Evolutionary conservation across 2,797 vertebrate species (phyloP), one percentile per base, ranked within the genome.

Genomic region (Lophius americanus): DNA sequence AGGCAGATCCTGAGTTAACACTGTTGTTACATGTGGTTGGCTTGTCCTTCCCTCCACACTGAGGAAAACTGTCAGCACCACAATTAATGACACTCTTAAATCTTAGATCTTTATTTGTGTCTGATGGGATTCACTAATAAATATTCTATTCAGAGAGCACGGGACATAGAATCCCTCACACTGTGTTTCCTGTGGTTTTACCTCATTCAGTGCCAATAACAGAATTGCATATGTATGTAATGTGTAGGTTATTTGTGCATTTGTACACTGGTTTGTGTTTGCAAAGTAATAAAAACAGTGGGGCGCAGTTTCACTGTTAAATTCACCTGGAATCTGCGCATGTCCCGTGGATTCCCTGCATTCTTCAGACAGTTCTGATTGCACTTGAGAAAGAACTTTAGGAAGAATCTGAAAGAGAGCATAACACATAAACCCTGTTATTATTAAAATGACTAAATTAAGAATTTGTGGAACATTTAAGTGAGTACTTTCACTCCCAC

Each of bases 351-450:
- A 92, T 99, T 99, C 90, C 98, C 98, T 92, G 98, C 98, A 98
- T 99, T 99, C 96, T 99, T 99, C 96, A 99, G 93, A 94, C 98
- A 99, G 95, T 99, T 99, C 95, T 99, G 98, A 96, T 99, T 99
- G 95, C 98, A 99, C 96, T 99, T 99, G 94, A 99, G 98, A 92
- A 99, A 99, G 96, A 99, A 98, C 95, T 99, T 98, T 88, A 99
- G 94, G 93, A 99, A 99, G 96, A 99, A 99, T 96, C 98, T 99
- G 95, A 71, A 95, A 95, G 68, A 94, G 57, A 85, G 64, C 38
- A 84, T 65, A 87, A 78, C 75, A 73, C 50, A 78, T 55, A 66
- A 50, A n/a, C 3, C 58, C 10, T 57, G 7, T 51, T 51, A 39
- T 51, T 10, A 50, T 42, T 11, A 33, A 42, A 44, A 50, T 39